Evolutionary conservation across 2,113 vertebrate species (phyloP), one percentile per base, ranked within the genome.

Genomic region (Carollia perspicillata): DNA sequence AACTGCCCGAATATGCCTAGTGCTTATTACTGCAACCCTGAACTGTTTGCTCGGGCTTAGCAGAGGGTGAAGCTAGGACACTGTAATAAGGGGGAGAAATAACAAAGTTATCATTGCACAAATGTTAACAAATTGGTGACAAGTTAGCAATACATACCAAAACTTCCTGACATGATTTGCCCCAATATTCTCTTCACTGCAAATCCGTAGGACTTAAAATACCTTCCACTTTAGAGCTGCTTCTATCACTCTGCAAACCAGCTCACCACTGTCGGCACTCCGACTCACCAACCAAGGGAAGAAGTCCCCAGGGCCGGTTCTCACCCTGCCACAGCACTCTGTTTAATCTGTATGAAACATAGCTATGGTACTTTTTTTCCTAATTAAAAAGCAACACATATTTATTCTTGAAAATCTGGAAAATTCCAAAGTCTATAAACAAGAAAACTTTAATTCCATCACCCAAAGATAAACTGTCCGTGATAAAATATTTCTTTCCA

Each of bases 171-270:
- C 90, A 97, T 60, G 92, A 87, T 51, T 86, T 92, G 92, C 51
- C 96, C 92, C 85, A 95, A 93, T 89, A 94, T 97, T 97, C 97
- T 97, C 91, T 96, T 97, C 92, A 94, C 12, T 96, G 79, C 91
- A 95, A 97, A 72, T 91, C 90, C 93, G 85, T 42, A 58, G 14
- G 47, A 78, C 93, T 97, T 97, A 91, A 95, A 98, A 95, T 53
- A 97, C 77, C 94, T 96, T 80, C 77, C 86, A 22, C 86, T 44
- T 22, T 89, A 69, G 84, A 98, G 47, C 58, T 96, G 97, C 91
- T 97, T 97, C 92, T 97, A 87, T 98, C 95, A 96, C 86, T 98
- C 96, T 87, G 81, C 96, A 97, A 98, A 90, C 90, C 95, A 97
- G 88, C 95, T 91, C 51, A 98, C 97, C 97, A 80, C 75, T 90